Percentiles rank a stretch among this genome's conserved stretches.
Conservation (phyloP, 2,113 vertebrate genomes). For the Lepus americanus region DNA sequence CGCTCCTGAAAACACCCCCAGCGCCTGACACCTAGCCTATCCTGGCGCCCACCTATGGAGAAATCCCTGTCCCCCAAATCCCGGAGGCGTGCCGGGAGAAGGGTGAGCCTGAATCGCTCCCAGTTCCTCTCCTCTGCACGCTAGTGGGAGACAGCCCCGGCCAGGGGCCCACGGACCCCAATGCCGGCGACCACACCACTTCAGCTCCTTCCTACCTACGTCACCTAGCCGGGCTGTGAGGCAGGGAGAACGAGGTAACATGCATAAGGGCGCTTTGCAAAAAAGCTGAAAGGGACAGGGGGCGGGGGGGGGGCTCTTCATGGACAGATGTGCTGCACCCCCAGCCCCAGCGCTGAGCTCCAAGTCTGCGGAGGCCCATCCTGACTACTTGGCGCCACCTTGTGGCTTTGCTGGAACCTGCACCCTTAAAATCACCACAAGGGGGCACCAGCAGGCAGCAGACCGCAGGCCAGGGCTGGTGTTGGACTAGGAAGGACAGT, state of each 20-base stretch:
- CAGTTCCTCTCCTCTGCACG: rapidly evolving
- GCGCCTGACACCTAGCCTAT: too few species aligned
- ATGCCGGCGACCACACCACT: rapidly evolving
- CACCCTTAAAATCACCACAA: neutral
- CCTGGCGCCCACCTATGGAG: neutral
- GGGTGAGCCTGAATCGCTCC: rapidly evolving
- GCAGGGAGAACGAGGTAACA: neutral
- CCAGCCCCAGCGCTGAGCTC: neutral
- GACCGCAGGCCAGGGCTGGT: neutral
- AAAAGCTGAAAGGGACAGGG: neutral
- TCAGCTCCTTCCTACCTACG: neutral
- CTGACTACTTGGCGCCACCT: conserved; percentile 52
- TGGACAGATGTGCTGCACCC: too few species aligned
- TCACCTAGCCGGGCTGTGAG: neutral
- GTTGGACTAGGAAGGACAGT: neutral
- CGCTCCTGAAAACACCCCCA: neutral
- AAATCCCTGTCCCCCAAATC: neutral
- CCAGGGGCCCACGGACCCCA: neutral
- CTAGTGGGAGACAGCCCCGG: neutral
- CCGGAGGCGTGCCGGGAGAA: neutral
- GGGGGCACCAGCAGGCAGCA: rapidly evolving
- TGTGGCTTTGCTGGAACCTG: conserved; percentile 52
- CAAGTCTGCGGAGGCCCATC: neutral
- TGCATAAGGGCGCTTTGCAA: neutral
- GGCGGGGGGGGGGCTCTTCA: too few species aligned